phyloP scores from a whole-genome alignment of 1,140 invertebrate genomes.

The Drosophila lowei region DNA sequence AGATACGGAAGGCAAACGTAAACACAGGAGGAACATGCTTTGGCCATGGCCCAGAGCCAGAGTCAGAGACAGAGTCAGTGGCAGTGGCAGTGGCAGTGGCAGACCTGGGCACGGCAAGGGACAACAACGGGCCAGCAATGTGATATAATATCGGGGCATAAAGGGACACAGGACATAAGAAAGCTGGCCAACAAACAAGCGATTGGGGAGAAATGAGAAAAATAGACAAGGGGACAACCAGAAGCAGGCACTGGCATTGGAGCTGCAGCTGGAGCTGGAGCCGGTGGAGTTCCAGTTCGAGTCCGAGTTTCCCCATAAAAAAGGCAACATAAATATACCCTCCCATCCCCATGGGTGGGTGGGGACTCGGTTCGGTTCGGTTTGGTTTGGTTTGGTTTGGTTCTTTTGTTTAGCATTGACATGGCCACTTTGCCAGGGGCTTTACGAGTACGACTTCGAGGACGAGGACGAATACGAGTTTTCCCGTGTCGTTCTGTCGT shows the following conservation, averaged over 20 bases:
- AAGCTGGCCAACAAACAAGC: conserved; percentile 78
- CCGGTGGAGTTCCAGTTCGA: conserved; percentile 25
- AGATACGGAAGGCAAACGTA: conserved; percentile 58
- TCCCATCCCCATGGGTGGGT: conserved; percentile 32
- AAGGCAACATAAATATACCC: conserved; percentile 46
- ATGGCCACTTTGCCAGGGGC: conserved; percentile 79
- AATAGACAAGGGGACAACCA: conserved; percentile 43
- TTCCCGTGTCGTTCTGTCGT: conserved; percentile 38
- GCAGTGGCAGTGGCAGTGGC: not conserved
- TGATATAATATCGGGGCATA: conserved; percentile 79
- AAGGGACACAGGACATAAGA: conserved; percentile 77
- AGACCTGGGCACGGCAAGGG: conserved; percentile 33
- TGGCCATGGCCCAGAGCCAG: conserved; percentile 29
- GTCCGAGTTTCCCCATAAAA: conserved; percentile 44
- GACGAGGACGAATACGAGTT: not conserved
- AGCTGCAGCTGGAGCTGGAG: not conserved
- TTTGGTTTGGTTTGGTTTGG: conserved; percentile 30
- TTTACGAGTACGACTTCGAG: conserved; percentile 40
- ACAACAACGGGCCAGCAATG: conserved; percentile 63
- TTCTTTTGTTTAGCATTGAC: conserved; percentile 81
- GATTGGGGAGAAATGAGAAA: conserved; percentile 64
- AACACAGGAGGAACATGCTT: conserved; percentile 60
- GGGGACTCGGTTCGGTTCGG: conserved; percentile 10
- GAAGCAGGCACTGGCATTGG: conserved; percentile 22
- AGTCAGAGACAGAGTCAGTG: conserved; percentile 20